Percentiles rank a stretch among this genome's conserved stretches.
phyloP scores from a whole-genome alignment of 2,797 vertebrate genomes.

The Calcarius lapponicus region DNA sequence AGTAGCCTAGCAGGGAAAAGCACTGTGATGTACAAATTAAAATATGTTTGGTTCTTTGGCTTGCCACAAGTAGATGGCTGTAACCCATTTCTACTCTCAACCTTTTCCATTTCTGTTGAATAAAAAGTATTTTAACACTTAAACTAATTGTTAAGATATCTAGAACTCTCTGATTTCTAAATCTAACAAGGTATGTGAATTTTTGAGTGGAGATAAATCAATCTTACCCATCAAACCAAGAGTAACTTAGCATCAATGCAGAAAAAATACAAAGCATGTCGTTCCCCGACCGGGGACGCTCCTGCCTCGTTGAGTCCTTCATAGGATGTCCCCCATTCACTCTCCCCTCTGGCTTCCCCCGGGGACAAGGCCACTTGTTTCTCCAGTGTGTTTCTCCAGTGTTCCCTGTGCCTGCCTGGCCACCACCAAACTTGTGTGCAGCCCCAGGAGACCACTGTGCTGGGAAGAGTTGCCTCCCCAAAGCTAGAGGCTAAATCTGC shows the following conservation, averaged over 20 bases:
- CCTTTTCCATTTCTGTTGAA: not conserved
- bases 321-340: not conserved
- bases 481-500: not conserved
- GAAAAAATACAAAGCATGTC: accelerated
- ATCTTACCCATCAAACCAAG: not conserved
- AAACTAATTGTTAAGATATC: not conserved
- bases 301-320: not conserved
- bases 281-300: not conserved
- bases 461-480: not conserved
- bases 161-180: not conserved
- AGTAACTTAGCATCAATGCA: not conserved
- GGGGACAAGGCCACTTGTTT: not conserved
- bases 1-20: not conserved
- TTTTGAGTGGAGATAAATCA: not conserved
- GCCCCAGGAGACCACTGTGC: not conserved
- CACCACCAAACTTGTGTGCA: not conserved
- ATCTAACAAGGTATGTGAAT: accelerated
- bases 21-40: not conserved
- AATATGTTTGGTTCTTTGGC: not conserved
- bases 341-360: accelerated
- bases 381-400: not conserved
- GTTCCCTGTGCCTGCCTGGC: not conserved
- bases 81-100: not conserved
- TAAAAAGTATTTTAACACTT: not conserved
- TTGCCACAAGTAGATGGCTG: not conserved